A percentile compares a stretch with the other conserved stretches of the same genome.
Evolutionary conservation across 2,888 invertebrate genomes (phyloP).

Genomic region (Thecocarcelia acutangulata): DNA sequence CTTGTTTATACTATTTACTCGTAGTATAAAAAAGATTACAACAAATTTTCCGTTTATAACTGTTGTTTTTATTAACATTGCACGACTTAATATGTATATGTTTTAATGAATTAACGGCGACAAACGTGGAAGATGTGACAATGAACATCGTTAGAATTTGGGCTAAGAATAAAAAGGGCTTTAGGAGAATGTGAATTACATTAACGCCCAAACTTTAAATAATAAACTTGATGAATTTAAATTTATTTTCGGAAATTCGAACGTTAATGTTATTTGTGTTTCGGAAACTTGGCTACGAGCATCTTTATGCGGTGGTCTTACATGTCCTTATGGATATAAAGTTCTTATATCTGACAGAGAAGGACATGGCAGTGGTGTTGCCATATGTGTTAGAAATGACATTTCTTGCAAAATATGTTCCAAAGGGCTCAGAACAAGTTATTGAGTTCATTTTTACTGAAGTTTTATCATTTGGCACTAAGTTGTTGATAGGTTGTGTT

Average conservation of each 20-base stretch:
- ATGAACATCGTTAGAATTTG: not conserved
- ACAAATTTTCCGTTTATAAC: not conserved
- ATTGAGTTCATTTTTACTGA: not conserved
- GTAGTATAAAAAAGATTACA: no score
- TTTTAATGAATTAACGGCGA: not conserved
- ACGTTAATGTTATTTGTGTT: no score
- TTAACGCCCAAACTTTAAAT: not conserved
- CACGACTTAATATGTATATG: not conserved
- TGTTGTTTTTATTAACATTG: not conserved
- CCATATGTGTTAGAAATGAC: not conserved
- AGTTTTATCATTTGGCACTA: not conserved
- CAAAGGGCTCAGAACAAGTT: not conserved
- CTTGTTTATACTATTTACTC: no score
- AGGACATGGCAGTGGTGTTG: not conserved
- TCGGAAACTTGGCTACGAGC: no score
- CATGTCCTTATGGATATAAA: no score
- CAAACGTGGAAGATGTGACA: not conserved
- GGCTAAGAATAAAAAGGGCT: not conserved
- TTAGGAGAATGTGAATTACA: not conserved
- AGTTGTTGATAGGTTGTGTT: no score
- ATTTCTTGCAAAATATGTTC: not conserved
- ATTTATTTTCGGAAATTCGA: no score
- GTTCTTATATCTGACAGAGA: no score
- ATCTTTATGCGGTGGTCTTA: no score
- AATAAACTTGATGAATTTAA: no score